Evolutionary conservation across 2,113 vertebrate genomes (phyloP).

Genomic region (Deroptyus accipitrinus): DNA sequence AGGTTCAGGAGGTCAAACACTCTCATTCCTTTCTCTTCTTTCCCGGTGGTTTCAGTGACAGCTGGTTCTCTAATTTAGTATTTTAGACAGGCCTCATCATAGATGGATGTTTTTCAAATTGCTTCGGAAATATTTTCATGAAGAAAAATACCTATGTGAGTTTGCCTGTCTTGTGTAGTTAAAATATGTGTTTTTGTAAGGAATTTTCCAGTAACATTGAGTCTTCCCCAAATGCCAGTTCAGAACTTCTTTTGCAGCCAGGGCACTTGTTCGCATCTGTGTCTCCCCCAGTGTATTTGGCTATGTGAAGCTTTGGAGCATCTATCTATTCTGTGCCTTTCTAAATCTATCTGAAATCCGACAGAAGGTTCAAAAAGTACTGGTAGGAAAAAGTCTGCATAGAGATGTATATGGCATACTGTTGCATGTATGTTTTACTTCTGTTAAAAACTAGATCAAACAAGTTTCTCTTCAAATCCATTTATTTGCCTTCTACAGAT

Average conservation of each 20-base stretch:
- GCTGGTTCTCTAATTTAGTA: neutral
- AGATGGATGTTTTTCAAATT: neutral
- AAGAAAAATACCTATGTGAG: neutral
- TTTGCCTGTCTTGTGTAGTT: neutral
- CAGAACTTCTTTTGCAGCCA: neutral
- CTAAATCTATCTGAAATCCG: neutral
- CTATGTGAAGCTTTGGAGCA: fast-evolving
- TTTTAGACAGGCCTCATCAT: neutral
- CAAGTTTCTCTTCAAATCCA: neutral
- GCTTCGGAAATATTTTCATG: neutral
- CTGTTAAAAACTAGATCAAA: neutral
- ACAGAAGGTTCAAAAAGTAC: neutral
- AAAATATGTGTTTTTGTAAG: neutral
- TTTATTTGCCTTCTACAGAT: conserved; percentile 49
- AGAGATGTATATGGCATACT: fast-evolving
- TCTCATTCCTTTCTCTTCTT: neutral
- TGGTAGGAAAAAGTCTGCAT: neutral
- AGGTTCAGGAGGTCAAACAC: neutral
- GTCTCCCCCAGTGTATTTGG: fast-evolving
- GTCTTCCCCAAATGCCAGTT: neutral
- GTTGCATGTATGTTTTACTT: neutral
- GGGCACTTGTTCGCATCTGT: neutral
- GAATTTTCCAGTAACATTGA: neutral
- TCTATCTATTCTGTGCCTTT: neutral
- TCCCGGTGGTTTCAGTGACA: neutral